These are phyloP conservation scores for Plumapathes pennacea DNA, from an alignment of 92 coral and sea anemone species.

Conservation along the genomic window DNA sequence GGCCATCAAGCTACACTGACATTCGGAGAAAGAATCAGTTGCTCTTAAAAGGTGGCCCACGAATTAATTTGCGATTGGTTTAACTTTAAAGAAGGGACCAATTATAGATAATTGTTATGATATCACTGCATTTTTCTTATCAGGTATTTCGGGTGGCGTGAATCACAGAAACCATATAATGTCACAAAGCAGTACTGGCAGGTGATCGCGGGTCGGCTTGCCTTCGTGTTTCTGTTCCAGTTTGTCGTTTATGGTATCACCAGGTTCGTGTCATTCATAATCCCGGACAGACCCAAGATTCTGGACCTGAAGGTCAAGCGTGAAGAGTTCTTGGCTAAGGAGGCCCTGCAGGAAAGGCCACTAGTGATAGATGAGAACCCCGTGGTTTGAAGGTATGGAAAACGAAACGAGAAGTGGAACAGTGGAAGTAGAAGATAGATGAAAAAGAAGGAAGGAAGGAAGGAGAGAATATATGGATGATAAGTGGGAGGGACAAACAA, in stretches of 20 bases:
- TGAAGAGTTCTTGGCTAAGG: constrained; percentile 86
- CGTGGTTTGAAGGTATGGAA: background rate
- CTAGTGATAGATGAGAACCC: too few species aligned
- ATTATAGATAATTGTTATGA: too few species aligned
- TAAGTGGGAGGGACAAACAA: too few species aligned
- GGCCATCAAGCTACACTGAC: background rate
- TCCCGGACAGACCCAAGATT: constrained; percentile 87
- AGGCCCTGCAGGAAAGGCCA: constrained; percentile 60
- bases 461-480: too few species aligned
- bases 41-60: too few species aligned
- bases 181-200: constrained; percentile 94
- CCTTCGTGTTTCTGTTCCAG: constrained; percentile 93
- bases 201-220: constrained; percentile 86
- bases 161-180: constrained; percentile 54
- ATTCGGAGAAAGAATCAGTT: too few species aligned
- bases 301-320: constrained; percentile 84
- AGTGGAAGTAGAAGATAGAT: too few species aligned
- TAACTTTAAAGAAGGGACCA: too few species aligned
- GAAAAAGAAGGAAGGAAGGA: too few species aligned
- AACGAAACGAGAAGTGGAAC: background rate
- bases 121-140: background rate
- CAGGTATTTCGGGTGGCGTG: constrained; percentile 83
- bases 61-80: too few species aligned
- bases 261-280: constrained; percentile 88
- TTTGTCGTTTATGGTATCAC: constrained; percentile 88